Conservation (phyloP, 2,797 vertebrate species). For the Pogonophryne albipinna region DNA sequence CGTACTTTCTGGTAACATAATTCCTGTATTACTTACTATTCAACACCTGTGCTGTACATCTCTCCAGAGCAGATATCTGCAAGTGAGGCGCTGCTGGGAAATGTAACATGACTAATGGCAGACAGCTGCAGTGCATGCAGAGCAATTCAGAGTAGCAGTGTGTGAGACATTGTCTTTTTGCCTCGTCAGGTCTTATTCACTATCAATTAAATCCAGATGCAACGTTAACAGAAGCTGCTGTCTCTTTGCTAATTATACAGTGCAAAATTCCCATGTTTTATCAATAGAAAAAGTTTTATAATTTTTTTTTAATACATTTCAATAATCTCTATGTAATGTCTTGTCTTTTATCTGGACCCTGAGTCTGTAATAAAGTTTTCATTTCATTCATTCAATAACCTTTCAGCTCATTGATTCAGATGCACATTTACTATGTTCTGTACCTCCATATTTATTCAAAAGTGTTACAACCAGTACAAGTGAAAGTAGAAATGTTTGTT, state of each 20-base stretch:
- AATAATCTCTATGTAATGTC: no score
- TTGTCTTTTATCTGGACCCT: no score
- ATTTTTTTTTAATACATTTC: no score
- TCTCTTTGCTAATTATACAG: constrained; percentile 2
- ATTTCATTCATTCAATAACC: not conserved
- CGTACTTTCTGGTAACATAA: not conserved
- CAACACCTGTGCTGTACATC: constrained; percentile 25
- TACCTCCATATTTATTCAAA: not conserved
- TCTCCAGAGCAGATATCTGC: constrained; percentile 38
- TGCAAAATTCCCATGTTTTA: not conserved
- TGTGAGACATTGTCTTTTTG: constrained; percentile 34
- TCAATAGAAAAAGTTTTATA: not conserved
- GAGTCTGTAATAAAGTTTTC: no score
- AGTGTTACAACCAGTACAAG: constrained; percentile 9
- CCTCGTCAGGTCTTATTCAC: constrained; percentile 34
- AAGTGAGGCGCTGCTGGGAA: constrained; percentile 59
- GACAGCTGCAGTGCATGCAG: constrained; percentile 56
- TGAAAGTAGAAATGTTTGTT: not conserved
- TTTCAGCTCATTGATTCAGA: constrained; percentile 16
- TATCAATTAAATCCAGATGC: constrained; percentile 21
- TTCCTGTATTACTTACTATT: constrained; percentile 24
- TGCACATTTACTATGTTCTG: constrained; percentile 9
- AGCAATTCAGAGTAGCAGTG: constrained; percentile 26
- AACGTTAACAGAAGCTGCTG: constrained; percentile 9
- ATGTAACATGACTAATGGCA: constrained; percentile 63